A percentile compares a stretch with the other conserved stretches of the same genome.
phyloP scores from a whole-genome alignment of 2,113 vertebrate genomes.

The Apteryx mantelli region DNA sequence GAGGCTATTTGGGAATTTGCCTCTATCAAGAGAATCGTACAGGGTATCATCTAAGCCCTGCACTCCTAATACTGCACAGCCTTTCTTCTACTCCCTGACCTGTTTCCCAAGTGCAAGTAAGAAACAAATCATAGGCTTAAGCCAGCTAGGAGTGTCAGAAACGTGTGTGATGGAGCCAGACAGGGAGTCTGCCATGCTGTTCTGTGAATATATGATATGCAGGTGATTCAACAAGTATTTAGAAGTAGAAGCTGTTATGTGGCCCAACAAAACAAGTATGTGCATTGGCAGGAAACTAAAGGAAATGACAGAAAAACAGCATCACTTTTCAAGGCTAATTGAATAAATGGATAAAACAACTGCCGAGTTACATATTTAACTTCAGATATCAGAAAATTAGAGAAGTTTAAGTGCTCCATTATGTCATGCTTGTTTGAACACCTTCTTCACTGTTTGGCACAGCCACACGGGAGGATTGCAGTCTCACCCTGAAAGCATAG shows the following conservation, averaged over 20 bases:
- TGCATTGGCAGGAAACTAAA: not conserved
- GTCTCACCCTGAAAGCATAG: not conserved
- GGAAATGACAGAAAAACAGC: not conserved
- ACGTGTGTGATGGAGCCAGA: not conserved
- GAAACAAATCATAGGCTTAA: not conserved
- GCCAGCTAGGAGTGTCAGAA: not conserved
- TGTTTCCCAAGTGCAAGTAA: not conserved
- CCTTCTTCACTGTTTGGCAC: not conserved
- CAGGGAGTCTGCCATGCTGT: not conserved
- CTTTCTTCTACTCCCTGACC: not conserved
- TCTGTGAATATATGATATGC: not conserved
- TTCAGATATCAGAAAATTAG: not conserved
- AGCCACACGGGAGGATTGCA: not conserved
- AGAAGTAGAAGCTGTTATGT: not conserved
- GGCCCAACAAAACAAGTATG: not conserved
- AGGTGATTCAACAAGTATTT: not conserved
- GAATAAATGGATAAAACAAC: not conserved
- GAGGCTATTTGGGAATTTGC: not conserved
- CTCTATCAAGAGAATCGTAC: not conserved
- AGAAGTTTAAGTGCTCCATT: not conserved
- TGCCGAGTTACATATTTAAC: not conserved
- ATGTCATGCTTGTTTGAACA: not conserved
- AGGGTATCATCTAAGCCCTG: not conserved
- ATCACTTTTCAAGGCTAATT: not conserved
- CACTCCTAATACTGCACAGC: fast-evolving